These are phyloP conservation scores for Otus sunia DNA, from an alignment of 2,113 vertebrate species.

Conservation along the genomic window DNA sequence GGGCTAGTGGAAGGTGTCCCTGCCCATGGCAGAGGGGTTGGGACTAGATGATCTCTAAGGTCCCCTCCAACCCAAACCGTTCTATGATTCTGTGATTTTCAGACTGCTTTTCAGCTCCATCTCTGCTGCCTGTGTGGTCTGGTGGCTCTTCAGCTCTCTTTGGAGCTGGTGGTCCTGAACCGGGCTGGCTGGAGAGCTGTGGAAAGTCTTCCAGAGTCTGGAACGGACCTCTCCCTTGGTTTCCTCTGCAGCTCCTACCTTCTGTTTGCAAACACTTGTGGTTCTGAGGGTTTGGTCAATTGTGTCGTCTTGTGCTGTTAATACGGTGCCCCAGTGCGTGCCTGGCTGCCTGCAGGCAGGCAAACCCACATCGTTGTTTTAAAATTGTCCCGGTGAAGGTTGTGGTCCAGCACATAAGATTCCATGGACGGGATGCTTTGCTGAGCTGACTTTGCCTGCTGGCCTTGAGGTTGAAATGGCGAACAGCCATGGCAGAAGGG, in stretches of 20 bases:
- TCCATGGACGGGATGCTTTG: not conserved
- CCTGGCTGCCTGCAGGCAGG: not conserved
- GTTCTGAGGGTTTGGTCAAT: not conserved
- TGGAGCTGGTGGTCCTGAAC: not conserved
- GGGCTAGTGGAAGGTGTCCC: too few species aligned
- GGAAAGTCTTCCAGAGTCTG: not conserved
- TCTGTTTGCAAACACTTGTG: not conserved
- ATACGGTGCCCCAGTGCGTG: fast-evolving
- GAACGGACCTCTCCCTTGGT: not conserved
- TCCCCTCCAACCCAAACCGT: too few species aligned
- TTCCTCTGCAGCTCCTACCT: not conserved
- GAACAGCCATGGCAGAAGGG: not conserved
- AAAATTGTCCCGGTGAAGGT: not conserved
- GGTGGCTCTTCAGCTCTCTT: not conserved
- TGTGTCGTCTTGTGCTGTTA: not conserved
- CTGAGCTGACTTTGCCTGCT: not conserved
- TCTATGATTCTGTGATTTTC: not conserved
- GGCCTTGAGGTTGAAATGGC: not conserved
- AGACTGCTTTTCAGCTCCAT: not conserved
- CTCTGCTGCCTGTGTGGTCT: not conserved
- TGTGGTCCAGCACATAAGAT: not conserved
- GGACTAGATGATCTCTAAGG: too few species aligned
- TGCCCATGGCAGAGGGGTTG: too few species aligned
- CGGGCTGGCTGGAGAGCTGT: not conserved
- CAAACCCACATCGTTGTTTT: not conserved